Evolutionary conservation across 2,113 vertebrate species (phyloP), one percentile per base, ranked within the genome.

Genomic region (Carollia perspicillata): DNA sequence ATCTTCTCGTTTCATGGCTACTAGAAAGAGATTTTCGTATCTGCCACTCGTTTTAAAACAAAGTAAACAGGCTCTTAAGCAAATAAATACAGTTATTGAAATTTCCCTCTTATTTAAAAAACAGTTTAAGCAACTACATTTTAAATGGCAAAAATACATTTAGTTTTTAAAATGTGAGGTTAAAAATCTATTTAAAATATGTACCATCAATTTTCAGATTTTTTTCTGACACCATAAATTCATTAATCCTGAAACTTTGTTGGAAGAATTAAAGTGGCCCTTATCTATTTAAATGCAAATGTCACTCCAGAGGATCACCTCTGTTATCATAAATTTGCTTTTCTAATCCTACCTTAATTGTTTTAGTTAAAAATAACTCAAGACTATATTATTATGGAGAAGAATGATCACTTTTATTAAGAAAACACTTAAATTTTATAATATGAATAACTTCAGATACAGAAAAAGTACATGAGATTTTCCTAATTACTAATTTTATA

Each of bases 311-410:
- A 94, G 44, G 4, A 83, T 90, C 20, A 84, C 63, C 6, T 79
- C 9, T 80, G 12, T 40, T 83, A 23, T 47, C 9, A 91, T 35
- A 66, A 60, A 89, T 72, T 74, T 84, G 49, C 23, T 85, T 81
- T 85, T 83, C 28, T 85, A 40, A 47, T 84, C 69, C 13, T 72
- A 65, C 7, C 65, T 85, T 79, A 55, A 17, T 37, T 91, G 22
- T 84, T 94, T 37, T 14, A 89, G 17, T 90, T 72, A 80, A 95
- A 93, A 60, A 80, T 89, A 96, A 79, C 1, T 80, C 14, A 58
- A 28, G 14, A 78, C 3, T 81, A 2, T 79, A 93, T 86, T 89
- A 63, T 16, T 13, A 47, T 63, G 17, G 35, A 12, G 1, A 12
- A 85, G 5, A 94, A 35, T 33, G 5, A 0, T 22, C 0, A 33